Percentiles rank a stretch among this genome's conserved stretches.
Conservation (phyloP, 2,888 invertebrate species). For the Eristalis arbustorum region DNA sequence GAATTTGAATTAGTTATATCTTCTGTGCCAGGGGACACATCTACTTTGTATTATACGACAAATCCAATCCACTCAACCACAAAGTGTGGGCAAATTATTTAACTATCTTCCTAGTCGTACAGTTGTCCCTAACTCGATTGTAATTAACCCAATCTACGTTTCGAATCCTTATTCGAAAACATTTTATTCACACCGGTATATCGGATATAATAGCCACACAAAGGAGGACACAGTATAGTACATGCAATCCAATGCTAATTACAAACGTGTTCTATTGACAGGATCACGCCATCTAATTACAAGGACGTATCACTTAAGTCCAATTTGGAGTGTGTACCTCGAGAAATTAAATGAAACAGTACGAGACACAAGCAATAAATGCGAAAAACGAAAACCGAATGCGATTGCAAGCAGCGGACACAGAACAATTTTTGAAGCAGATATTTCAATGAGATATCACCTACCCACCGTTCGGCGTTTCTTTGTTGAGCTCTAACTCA, state of each 20-base stretch:
- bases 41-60: background rate
- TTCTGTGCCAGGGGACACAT: background rate
- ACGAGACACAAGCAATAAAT: slow-evolving; percentile 11
- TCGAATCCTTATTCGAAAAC: background rate
- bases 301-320: slow-evolving; percentile 48
- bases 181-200: background rate
- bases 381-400: background rate
- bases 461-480: slow-evolving; percentile 6
- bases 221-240: background rate
- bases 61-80: background rate
- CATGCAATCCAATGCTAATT: slow-evolving; percentile 54
- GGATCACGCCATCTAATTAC: slow-evolving; percentile 60
- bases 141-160: slow-evolving; percentile 12
- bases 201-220: slow-evolving; percentile 5
- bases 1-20: background rate
- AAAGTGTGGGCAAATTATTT: slow-evolving; percentile 6
- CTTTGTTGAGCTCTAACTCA: slow-evolving; percentile 24
- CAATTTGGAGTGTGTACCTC: slow-evolving; percentile 9
- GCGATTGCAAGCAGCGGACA: background rate
- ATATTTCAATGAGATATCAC: slow-evolving; percentile 44
- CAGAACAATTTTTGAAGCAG: slow-evolving; percentile 35
- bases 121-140: background rate
- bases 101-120: background rate
- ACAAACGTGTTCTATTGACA: slow-evolving; percentile 44
- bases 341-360: background rate